Base-by-base conservation (phyloP, 2,888 invertebrate species). In the Andrena bucephala region DNA sequence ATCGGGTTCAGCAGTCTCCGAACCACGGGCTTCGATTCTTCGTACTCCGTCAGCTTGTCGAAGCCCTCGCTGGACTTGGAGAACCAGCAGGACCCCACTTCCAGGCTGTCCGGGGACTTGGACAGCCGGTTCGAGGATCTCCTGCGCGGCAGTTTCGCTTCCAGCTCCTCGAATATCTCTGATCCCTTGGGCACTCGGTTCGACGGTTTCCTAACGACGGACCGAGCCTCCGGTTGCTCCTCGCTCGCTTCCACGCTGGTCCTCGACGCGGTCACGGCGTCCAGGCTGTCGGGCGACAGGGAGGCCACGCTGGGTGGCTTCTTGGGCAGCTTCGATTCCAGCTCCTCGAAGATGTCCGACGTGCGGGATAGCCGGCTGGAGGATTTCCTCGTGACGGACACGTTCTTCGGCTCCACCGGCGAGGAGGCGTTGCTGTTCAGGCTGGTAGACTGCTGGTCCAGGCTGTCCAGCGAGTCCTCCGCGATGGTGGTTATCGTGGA, bases 201-300 rank as follows among this genome's bases (percentile, higher is more conserved):
- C 10, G 93, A 92, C 5, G 88, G 73, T 68, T 88, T 91, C 42
- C 91, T 89, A 20, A 48, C 73, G 4, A 92, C 76, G 16, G 88
- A 82, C 31, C 83, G 89, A 50, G 83, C 79, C 59, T 89, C 91
- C 5, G 76, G 80, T 31, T 70, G 76, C n/a, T 78, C 75, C 2
- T 87, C 84, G 42, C 60, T 70, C 16, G 29, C 5, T 3, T 90
- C 89, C 0, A 81, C 42, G 62, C 66, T 90, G 77, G 29, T 79
- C 7, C 63, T 90, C 73, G 88, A 81, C 0, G 78, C 71, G 2
- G 79, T 87, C 52, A 88, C 87, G 20, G 90, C 86, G 54, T 94
- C 93, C 66, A 94, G 77, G 66, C 94, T 94, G 76, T 94, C 94
- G 1, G 93, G 93, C 0, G 94, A 94, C n/a, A 92, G 68, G 0